Evolutionary conservation across 2,888 invertebrate species (phyloP).

Genomic region (Agonopterix arenella): DNA sequence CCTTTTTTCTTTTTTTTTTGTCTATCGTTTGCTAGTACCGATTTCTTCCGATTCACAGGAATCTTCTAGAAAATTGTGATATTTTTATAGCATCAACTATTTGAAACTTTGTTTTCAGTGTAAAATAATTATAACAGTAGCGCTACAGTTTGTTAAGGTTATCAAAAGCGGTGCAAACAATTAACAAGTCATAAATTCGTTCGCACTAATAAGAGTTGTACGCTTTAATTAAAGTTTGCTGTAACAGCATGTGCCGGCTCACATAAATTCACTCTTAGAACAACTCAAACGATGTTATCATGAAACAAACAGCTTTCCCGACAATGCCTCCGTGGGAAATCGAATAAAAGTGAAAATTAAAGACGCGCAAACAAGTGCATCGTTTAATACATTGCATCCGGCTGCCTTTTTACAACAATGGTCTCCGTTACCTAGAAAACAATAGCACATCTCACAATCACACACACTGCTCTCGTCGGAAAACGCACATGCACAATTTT

Average conservation of each 20-base stretch:
- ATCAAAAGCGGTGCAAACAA: conserved; percentile 61
- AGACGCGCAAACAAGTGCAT: conserved; percentile 46
- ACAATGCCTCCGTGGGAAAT: conserved; percentile 38
- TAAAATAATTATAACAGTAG: not conserved
- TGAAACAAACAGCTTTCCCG: conserved; percentile 22
- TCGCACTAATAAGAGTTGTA: conserved; percentile 35
- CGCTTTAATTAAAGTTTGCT: conserved; percentile 35
- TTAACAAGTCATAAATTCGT: conserved; percentile 60
- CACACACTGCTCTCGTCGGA: conserved; percentile 72
- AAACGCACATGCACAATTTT: conserved; percentile 77
- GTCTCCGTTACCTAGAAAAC: conserved; percentile 71
- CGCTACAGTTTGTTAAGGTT: conserved; percentile 47
- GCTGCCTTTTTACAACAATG: conserved; percentile 58
- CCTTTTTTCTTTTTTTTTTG: too few species aligned
- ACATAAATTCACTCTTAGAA: conserved; percentile 18
- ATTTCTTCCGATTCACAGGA: too few species aligned
- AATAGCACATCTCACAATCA: conserved; percentile 75
- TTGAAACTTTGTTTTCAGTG: too few species aligned
- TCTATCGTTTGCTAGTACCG: too few species aligned
- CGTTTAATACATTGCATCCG: conserved; percentile 48
- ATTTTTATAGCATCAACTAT: too few species aligned
- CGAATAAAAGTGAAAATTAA: conserved; percentile 52
- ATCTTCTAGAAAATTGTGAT: too few species aligned
- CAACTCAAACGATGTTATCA: conserved; percentile 15
- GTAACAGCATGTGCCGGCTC: conserved; percentile 11